A percentile compares a stretch with the other conserved stretches of the same genome.
phyloP scores from a whole-genome alignment of 2,888 invertebrate genomes.

The Patella depressa region DNA sequence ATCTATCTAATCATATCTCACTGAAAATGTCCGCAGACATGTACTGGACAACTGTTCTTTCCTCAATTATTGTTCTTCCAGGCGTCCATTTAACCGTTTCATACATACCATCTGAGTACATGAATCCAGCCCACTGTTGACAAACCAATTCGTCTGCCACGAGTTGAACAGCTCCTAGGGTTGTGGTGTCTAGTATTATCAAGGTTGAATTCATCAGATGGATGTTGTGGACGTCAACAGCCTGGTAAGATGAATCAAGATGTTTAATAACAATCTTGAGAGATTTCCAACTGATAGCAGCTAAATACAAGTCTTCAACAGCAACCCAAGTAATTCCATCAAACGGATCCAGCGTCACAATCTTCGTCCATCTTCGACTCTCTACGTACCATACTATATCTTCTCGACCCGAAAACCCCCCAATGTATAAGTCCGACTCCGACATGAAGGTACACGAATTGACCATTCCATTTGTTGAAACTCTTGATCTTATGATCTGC shows the following conservation, averaged over 20 bases:
- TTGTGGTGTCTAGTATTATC: background rate
- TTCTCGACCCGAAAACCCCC: background rate
- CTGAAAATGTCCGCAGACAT: too few relatives aligned
- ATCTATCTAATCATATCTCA: too few relatives aligned
- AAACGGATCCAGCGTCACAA: background rate
- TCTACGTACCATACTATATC: background rate
- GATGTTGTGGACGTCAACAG: background rate
- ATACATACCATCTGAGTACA: background rate
- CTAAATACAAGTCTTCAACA: background rate
- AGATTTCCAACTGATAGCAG: background rate
- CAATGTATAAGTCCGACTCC: background rate
- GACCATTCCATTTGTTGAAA: background rate
- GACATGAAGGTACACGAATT: background rate
- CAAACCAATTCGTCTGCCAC: background rate
- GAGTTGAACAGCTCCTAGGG: background rate
- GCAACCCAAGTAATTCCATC: background rate
- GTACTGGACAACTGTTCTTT: too few relatives aligned
- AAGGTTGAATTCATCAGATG: background rate
- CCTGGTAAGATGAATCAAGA: background rate
- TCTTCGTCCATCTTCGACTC: background rate
- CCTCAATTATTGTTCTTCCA: background rate
- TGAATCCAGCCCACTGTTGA: background rate
- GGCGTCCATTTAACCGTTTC: constrained; percentile 2
- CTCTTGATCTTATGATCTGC: background rate
- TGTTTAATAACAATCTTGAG: background rate